phyloP scores from a whole-genome alignment of 2,797 vertebrate genomes.

The Crenuchus spilurus region DNA sequence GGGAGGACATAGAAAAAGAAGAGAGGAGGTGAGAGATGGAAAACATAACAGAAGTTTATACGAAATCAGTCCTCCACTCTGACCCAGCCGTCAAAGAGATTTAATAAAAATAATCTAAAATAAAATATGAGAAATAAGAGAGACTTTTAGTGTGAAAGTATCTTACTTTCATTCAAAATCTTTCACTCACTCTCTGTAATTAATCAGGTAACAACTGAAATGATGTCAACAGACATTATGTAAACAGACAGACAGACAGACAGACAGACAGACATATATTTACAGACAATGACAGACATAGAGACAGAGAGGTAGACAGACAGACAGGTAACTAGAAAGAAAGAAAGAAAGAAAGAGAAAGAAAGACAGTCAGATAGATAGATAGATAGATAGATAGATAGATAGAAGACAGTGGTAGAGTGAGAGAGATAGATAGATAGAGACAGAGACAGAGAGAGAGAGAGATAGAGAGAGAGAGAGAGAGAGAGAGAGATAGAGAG shows the following conservation, averaged over 20 bases:
- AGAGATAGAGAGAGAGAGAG: constrained; percentile 41
- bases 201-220: constrained; percentile 77
- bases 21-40: not conserved
- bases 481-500: constrained; percentile 46
- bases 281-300: constrained; percentile 17
- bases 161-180: constrained; percentile 48
- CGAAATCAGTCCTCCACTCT: too few species aligned
- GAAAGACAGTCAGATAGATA: too few species aligned
- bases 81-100: too few species aligned
- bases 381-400: too few species aligned
- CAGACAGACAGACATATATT: too few species aligned
- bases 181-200: constrained; percentile 63
- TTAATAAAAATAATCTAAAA: too few species aligned
- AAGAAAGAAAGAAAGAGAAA: not conserved
- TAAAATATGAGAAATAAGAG: too few species aligned
- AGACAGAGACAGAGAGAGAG: constrained; percentile 15
- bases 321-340: constrained; percentile 46
- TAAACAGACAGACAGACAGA: constrained; percentile 77
- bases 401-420: constrained; percentile 14
- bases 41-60: too few species aligned
- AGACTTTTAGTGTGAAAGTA: constrained; percentile 12
- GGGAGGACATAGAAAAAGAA: not conserved
- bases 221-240: constrained; percentile 75
- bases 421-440: constrained; percentile 75
- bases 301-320: constrained; percentile 32